A percentile compares a stretch with the other conserved stretches of the same genome.
phyloP scores from a whole-genome alignment of 1,140 invertebrate genomes.

The Panagrolaimus sp. region DNA sequence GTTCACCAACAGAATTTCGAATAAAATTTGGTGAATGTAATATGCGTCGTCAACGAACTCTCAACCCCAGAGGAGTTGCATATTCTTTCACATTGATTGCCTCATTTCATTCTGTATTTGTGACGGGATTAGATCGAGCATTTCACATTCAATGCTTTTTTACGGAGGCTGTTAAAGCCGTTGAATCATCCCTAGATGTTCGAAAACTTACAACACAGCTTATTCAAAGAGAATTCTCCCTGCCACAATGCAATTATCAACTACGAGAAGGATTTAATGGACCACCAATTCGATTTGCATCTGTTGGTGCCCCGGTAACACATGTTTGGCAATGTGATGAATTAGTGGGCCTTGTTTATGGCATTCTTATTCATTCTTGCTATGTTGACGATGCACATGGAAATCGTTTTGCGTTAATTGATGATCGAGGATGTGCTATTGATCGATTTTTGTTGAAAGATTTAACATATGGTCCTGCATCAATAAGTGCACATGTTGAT shows the following conservation, averaged over 20 bases:
- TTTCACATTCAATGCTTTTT: conserved; percentile 57
- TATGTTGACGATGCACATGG: conserved; percentile 56
- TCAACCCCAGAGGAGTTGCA: conserved; percentile 52
- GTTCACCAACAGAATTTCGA: conserved; percentile 33
- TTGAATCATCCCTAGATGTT: conserved; percentile 52
- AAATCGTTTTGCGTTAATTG: conserved; percentile 55
- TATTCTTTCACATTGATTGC: conserved; percentile 53
- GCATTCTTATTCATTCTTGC: conserved; percentile 53
- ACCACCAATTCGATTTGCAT: conserved; percentile 45
- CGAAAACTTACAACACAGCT: conserved; percentile 25
- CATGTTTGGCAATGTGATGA: conserved; percentile 41
- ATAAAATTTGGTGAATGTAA: conserved; percentile 55
- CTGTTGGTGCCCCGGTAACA: conserved; percentile 50
- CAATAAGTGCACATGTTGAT: conserved; percentile 42
- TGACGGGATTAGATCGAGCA: conserved; percentile 53
- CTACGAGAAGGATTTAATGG: conserved; percentile 45
- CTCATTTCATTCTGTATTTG: conserved; percentile 55
- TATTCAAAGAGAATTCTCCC: conserved; percentile 34
- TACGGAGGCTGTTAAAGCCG: conserved; percentile 50
- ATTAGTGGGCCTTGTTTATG: conserved; percentile 51
- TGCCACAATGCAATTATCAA: conserved; percentile 51
- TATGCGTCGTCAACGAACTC: conserved; percentile 53
- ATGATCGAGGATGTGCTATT: conserved; percentile 48
- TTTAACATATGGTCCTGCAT: conserved; percentile 41
- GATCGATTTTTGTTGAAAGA: conserved; percentile 46